Conservation (phyloP, 2,113 vertebrate genomes). For the Catharus bicknelli region DNA sequence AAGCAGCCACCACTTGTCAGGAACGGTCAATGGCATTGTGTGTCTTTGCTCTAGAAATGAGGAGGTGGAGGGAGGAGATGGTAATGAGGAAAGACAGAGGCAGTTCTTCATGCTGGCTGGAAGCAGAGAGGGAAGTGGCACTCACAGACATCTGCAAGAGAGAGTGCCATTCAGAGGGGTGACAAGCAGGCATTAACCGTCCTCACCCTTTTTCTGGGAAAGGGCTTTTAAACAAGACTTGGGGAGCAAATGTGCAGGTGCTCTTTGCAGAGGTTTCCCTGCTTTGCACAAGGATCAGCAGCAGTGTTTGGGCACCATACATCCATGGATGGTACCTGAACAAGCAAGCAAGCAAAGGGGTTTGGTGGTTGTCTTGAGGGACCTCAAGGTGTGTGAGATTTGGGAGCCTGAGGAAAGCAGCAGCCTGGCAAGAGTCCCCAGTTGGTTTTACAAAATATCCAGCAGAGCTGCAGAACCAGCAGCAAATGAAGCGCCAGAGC, state of each 20-base stretch:
- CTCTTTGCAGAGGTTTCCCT: background rate
- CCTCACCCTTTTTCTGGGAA: background rate
- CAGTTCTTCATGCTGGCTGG: background rate
- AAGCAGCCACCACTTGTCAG: fast-evolving
- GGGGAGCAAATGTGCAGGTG: background rate
- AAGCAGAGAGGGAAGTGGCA: background rate
- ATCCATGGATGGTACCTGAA: background rate
- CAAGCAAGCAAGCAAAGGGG: fast-evolving
- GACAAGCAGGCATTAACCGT: background rate
- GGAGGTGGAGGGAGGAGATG: fast-evolving
- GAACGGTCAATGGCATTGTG: fast-evolving
- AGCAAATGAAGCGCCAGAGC: background rate
- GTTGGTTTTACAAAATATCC: background rate
- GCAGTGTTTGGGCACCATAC: background rate
- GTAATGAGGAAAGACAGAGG: background rate
- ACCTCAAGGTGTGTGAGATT: background rate
- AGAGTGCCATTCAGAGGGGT: background rate
- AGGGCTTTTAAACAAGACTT: background rate
- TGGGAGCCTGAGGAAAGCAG: background rate
- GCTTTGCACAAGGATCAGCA: background rate
- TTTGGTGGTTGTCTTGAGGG: background rate
- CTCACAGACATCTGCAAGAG: fast-evolving
- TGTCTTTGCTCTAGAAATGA: background rate
- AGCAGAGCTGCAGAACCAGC: background rate
- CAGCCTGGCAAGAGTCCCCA: background rate